Percentiles rank a stretch among this genome's conserved stretches.
Conservation (phyloP, 2,113 vertebrate species). For the Sula dactylatra region DNA sequence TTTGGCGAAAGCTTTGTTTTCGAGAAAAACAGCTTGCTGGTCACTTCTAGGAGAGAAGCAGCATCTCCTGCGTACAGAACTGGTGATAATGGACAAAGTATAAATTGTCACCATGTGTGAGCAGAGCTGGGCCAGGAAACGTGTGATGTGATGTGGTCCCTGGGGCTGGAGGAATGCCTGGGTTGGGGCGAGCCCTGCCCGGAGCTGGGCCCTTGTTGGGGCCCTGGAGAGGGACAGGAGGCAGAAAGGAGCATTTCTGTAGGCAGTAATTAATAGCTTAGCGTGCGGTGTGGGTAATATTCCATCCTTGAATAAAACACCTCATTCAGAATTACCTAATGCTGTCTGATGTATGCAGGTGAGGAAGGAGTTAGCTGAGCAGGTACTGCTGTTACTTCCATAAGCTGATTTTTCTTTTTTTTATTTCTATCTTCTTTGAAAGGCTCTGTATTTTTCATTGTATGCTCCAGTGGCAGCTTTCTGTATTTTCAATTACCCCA, state of each 20-base stretch:
- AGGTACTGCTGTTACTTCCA: background rate
- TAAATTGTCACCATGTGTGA: rapidly evolving
- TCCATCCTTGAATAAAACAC: background rate
- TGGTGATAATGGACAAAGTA: background rate
- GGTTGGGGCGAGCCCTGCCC: no score
- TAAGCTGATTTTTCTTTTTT: background rate
- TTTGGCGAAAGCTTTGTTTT: background rate
- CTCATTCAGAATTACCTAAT: no score
- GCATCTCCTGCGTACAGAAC: background rate
- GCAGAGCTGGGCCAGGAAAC: rapidly evolving
- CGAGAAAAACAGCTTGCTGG: no score
- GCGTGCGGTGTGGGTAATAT: rapidly evolving
- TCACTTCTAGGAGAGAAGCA: background rate
- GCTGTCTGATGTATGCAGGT: background rate
- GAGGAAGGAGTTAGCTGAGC: background rate
- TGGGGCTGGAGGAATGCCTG: background rate
- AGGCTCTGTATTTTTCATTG: background rate
- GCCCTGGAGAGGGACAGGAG: background rate
- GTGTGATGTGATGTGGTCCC: background rate
- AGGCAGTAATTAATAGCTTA: background rate
- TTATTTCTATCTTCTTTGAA: background rate
- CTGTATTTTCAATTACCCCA: background rate
- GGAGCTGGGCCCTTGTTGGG: no score
- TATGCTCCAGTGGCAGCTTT: background rate
- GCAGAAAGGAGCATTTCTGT: background rate